Conservation (phyloP, 2,797 vertebrate genomes). For the Etheostoma perlongum region DNA sequence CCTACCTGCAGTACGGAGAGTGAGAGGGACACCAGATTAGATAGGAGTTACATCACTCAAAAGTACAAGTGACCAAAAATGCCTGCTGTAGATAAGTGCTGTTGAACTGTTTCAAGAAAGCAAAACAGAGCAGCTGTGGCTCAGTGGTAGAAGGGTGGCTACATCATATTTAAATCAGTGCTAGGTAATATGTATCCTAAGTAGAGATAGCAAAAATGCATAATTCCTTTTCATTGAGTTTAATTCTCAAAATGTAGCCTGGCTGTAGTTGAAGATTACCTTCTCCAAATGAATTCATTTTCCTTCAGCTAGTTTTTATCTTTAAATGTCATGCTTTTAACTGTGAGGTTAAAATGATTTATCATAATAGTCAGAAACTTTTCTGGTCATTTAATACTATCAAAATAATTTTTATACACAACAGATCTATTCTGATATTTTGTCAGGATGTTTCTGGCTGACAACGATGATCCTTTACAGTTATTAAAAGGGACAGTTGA, state of each 20-base stretch:
- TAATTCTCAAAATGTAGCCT: neutral
- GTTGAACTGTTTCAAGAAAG: neutral
- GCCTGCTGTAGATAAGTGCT: neutral
- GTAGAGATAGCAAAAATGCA: too few relatives aligned
- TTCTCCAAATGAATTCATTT: neutral
- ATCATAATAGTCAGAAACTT: neutral
- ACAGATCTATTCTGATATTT: neutral
- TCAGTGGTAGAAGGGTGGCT: too few relatives aligned
- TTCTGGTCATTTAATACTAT: neutral
- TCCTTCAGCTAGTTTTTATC: neutral
- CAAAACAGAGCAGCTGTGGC: too few relatives aligned
- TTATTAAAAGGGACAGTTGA: neutral
- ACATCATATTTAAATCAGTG: too few relatives aligned
- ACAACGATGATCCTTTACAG: neutral
- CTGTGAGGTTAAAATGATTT: neutral
- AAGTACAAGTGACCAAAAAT: neutral
- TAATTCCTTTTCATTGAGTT: neutral
- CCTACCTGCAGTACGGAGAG: constrained; percentile 81
- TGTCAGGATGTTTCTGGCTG: neutral
- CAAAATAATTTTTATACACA: neutral
- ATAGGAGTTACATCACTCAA: too few relatives aligned
- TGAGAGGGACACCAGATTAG: neutral
- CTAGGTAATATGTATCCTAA: too few relatives aligned
- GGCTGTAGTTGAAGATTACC: neutral
- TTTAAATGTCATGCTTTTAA: neutral